Conservation (phyloP, 2,797 vertebrate species). For the Sebastiscus albofasciatus region DNA sequence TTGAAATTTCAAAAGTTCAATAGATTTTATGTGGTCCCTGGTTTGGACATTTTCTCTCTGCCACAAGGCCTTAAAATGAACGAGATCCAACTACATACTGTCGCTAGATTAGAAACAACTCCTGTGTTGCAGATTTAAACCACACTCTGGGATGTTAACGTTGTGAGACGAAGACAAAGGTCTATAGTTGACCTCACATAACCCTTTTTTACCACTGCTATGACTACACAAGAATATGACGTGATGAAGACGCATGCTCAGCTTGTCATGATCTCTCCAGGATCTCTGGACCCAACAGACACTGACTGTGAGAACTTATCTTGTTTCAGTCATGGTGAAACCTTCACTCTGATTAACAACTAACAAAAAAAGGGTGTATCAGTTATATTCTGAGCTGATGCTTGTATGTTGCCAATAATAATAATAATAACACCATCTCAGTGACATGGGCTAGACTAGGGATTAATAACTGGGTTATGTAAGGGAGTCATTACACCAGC, state of each 20-base stretch:
- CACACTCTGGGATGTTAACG: background rate
- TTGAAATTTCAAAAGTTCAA: background rate
- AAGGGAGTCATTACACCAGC: constrained; percentile 2
- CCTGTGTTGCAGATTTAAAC: background rate
- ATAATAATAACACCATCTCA: background rate
- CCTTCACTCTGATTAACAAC: background rate
- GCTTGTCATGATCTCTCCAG: background rate
- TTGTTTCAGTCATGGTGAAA: background rate
- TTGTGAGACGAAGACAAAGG: background rate
- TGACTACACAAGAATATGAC: background rate
- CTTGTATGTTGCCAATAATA: background rate
- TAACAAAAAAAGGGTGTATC: background rate
- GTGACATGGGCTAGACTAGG: background rate
- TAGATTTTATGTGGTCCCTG: background rate
- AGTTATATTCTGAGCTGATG: background rate
- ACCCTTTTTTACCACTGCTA: background rate
- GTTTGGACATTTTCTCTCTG: background rate
- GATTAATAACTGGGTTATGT: constrained; percentile 32
- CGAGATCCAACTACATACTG: background rate
- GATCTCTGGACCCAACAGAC: background rate
- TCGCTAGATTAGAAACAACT: background rate
- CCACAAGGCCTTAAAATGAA: background rate
- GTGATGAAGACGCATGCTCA: background rate
- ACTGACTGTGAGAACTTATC: background rate
- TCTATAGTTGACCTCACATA: background rate